Base-by-base conservation (phyloP, 2,888 invertebrate species). In the Athalia rosae region DNA sequence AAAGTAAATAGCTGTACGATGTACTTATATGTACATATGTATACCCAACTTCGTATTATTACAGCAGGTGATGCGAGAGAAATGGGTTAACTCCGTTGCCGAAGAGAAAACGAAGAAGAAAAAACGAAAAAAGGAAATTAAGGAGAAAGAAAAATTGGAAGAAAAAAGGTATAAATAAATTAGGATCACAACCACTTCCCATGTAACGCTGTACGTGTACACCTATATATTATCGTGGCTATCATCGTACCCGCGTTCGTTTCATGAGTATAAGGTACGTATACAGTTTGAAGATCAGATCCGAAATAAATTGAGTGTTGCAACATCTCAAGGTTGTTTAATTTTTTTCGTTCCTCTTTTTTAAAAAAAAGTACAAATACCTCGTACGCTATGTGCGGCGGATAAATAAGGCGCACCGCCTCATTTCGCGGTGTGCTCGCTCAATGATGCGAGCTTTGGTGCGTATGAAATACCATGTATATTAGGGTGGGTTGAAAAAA, bases 291-390 rank as follows among this genome's bases (percentile, higher is more conserved):
- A 4, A 13, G 11, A 9, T 8, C 3, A 71, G 58, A 58, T 74
- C 8, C 61, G 48, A 48, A 61, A 74, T 62, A 59, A 74, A 74
- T 74, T 59, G 61, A 74, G 47, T 48, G 28, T 74, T 61, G 74
- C 74, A 62, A 74, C 74, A 62, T 28, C 41, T 67, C 53, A 74
- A 74, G 74, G 74, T 74, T 74, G 61, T 74, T 61, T 61, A 13
- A 61, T 28, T 0, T 61, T 61, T 61, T 61, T 61, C n/a, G 4
- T 7, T 7, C 15, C 7, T 1, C 15, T 13, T 59, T 50, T 50
- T 11, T 50, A 11, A 7, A 8, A 9, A 11, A 7, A 8, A 9
- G 8, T 50, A 9, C 50, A 11, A 11, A 4, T 53, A 53, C 53
- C n/a, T 53, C 7, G 9, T 53, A 9, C n/a, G 11, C 53, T 53